Conservation (phyloP, 2,888 invertebrate genomes). For the Pheosia gnoma region DNA sequence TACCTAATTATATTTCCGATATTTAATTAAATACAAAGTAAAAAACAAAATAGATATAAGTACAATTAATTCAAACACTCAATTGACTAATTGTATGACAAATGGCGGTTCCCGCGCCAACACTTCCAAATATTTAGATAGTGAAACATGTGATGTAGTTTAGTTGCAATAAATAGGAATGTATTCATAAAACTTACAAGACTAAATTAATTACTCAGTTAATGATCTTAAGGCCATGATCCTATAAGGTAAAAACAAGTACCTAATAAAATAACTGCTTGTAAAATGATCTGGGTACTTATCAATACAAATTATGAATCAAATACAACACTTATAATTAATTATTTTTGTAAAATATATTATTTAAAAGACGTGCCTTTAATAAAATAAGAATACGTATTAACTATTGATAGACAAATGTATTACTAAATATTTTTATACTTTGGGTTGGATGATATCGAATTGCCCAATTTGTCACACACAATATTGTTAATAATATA, state of each 20-base stretch:
- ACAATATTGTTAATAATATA: too few relatives aligned
- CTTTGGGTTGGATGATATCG: too few relatives aligned
- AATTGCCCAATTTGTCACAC: too few relatives aligned
- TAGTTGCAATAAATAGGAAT: constrained; percentile 21
- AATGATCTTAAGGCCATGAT: too few relatives aligned
- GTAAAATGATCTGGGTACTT: too few relatives aligned
- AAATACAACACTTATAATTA: not conserved
- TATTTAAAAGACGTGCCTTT: constrained; percentile 1
- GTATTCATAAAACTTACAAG: not conserved
- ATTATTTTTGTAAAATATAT: constrained; percentile 1
- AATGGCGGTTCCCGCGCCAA: constrained; percentile 5
- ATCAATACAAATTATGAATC: too few relatives aligned
- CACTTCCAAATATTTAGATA: constrained; percentile 10
- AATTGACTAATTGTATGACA: constrained; percentile 2
- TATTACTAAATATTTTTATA: too few relatives aligned
- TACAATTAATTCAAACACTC: constrained; percentile 13
- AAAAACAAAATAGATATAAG: constrained; percentile 14
- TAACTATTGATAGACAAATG: not conserved
- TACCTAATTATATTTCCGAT: not conserved
- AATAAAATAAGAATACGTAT: not conserved
- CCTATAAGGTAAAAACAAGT: too few relatives aligned
- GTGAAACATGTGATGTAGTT: constrained; percentile 15
- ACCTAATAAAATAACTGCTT: too few relatives aligned
- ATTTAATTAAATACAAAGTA: not conserved
- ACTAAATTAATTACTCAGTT: too few relatives aligned